phyloP scores from a whole-genome alignment of 1,140 invertebrate species.

The Carcinoscorpius rotundicauda region DNA sequence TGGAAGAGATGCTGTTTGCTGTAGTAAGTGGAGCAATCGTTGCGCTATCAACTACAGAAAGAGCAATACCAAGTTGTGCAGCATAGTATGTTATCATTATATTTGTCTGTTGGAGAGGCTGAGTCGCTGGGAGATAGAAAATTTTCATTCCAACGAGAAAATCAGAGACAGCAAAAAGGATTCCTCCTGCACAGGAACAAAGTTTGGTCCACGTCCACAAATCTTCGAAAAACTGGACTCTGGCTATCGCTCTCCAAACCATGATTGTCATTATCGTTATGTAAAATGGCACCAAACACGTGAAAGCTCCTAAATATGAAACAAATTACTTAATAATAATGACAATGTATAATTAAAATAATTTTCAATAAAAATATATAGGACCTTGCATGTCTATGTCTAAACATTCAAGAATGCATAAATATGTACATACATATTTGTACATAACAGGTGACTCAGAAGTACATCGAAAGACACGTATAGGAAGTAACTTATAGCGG shows the following conservation, averaged over 20 bases:
- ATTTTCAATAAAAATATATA: too few species aligned
- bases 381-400: too few species aligned
- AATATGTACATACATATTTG: too few species aligned
- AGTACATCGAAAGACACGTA: too few species aligned
- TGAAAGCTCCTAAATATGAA: slow-evolving; percentile 10
- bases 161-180: slow-evolving; percentile 64
- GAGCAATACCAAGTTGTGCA: slow-evolving; percentile 68
- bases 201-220: slow-evolving; percentile 56
- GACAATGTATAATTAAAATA: not conserved
- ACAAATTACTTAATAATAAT: not conserved
- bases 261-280: slow-evolving; percentile 61
- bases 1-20: slow-evolving; percentile 6
- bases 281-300: slow-evolving; percentile 48
- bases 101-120: slow-evolving; percentile 56
- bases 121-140: slow-evolving; percentile 48
- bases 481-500: too few species aligned
- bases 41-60: slow-evolving; percentile 57
- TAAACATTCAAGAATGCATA: too few species aligned
- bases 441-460: too few species aligned
- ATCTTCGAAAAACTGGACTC: slow-evolving; percentile 52
- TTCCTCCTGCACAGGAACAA: slow-evolving; percentile 54
- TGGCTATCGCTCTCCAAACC: slow-evolving; percentile 65
- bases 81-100: slow-evolving; percentile 83
- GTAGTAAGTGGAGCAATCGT: slow-evolving; percentile 23
- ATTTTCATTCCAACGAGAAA: slow-evolving; percentile 59